A percentile compares a stretch with the other conserved stretches of the same genome.
Evolutionary conservation across 1,140 invertebrate genomes (phyloP).

Genomic region (Lordiphosa mommai): DNA sequence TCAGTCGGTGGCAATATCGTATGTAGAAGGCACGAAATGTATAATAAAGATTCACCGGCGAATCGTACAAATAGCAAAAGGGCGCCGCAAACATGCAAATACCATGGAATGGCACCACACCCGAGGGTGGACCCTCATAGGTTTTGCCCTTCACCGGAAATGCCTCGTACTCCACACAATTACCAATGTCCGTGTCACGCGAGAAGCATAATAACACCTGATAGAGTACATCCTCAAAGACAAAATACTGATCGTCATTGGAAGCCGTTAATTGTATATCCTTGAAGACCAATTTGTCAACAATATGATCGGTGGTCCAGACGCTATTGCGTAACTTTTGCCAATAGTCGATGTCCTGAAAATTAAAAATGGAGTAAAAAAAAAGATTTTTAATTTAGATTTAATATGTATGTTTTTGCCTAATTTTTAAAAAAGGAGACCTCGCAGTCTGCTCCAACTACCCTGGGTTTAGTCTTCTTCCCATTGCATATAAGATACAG

Average conservation of each 20-base stretch:
- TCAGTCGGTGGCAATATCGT: conserved; percentile 94
- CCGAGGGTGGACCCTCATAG: conserved; percentile 90
- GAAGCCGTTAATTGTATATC: conserved; percentile 97
- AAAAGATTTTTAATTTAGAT: no score
- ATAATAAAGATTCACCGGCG: conserved; percentile 92
- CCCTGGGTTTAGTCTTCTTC: no score
- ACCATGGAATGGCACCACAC: conserved; percentile 97
- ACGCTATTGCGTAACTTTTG: conserved; percentile 91
- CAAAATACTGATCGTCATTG: conserved; percentile 98
- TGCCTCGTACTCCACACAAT: conserved; percentile 83
- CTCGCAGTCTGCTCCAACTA: no score
- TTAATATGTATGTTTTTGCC: no score
- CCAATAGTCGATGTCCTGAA: conserved; percentile 90
- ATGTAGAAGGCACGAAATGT: conserved; percentile 95
- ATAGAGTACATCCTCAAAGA: conserved; percentile 97
- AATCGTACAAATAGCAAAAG: conserved; percentile 95
- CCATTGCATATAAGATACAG: no score
- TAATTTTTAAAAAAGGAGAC: no score
- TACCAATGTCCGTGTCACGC: conserved; percentile 90
- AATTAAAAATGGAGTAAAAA: no score
- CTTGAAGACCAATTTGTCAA: conserved; percentile 96
- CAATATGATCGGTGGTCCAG: conserved; percentile 93
- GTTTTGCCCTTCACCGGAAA: conserved; percentile 87
- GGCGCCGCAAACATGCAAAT: conserved; percentile 98
- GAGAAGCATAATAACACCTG: conserved; percentile 98